These are phyloP conservation scores for Periophthalmodon schlosseri DNA, from an alignment of 2,113 vertebrate genomes.

Conservation along the genomic window DNA sequence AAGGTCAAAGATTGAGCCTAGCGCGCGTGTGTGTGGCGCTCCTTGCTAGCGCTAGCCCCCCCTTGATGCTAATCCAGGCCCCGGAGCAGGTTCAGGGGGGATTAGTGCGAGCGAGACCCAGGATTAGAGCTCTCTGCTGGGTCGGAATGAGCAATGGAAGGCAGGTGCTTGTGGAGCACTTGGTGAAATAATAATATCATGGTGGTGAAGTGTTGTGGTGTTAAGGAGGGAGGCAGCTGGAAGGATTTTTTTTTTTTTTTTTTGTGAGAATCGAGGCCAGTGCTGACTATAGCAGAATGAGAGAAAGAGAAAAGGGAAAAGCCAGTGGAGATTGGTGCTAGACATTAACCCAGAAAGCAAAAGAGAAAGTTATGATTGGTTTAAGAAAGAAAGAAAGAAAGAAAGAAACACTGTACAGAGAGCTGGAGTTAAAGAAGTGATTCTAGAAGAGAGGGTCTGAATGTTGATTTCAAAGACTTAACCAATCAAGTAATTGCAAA, in stretches of 20 bases:
- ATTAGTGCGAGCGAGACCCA: constrained; percentile 75
- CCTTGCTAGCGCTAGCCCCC: constrained; percentile 39
- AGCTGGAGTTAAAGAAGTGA: not conserved
- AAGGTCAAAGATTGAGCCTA: constrained; percentile 53
- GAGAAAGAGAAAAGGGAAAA: constrained; percentile 24
- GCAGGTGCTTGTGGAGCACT: constrained; percentile 70
- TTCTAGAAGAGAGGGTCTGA: not conserved
- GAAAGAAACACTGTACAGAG: not conserved
- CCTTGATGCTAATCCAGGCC: constrained; percentile 75
- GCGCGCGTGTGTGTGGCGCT: constrained; percentile 23
- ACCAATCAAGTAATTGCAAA: too few species aligned
- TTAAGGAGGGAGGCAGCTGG: not conserved
- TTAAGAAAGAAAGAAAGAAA: too few species aligned
- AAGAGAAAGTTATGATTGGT: not conserved
- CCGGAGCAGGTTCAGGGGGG: constrained; percentile 77
- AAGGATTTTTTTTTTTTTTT: not conserved
- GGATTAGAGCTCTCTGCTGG: constrained; percentile 70
- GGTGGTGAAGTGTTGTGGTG: not conserved
- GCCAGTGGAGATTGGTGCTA: constrained; percentile 41
- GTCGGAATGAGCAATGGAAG: constrained; percentile 72
- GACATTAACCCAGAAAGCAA: constrained; percentile 60
- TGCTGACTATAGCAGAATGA: constrained; percentile 68
- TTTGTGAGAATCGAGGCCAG: constrained; percentile 72
- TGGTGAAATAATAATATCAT: constrained; percentile 5
- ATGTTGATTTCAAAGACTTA: not conserved